These are phyloP conservation scores for Xenotilapia flavipinnis DNA, from an alignment of 2,113 vertebrate species.

Conservation along the genomic window DNA sequence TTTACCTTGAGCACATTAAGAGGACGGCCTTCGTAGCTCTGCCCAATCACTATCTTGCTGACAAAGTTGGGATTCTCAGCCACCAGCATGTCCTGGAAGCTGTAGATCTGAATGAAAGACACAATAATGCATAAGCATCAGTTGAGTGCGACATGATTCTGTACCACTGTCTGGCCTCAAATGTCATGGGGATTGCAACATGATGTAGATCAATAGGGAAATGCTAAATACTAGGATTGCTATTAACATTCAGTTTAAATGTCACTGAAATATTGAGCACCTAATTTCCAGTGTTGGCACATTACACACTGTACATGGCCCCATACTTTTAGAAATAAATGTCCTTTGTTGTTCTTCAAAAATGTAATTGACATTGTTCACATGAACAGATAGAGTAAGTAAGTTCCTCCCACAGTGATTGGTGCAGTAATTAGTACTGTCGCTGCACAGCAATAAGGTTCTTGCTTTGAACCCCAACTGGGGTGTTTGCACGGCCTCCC, in stretches of 20 bases:
- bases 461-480: neutral
- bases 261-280: neutral
- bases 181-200: neutral
- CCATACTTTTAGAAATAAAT: neutral
- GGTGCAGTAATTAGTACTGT: neutral
- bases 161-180: neutral
- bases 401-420: neutral
- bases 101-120: slow-evolving; percentile 74
- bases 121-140: neutral
- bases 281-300: neutral
- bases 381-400: neutral
- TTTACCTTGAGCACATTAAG: slow-evolving; percentile 85
- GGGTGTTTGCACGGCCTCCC: neutral
- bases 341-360: neutral
- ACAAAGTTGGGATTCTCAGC: slow-evolving; percentile 76
- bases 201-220: neutral
- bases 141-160: neutral
- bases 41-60: slow-evolving; percentile 82
- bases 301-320: neutral
- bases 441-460: neutral
- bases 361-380: neutral
- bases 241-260: neutral
- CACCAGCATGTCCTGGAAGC: slow-evolving; percentile 84
- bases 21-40: slow-evolving; percentile 80
- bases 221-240: neutral